Conservation (phyloP, 1,140 invertebrate genomes). For the Condylostylus longicornis region DNA sequence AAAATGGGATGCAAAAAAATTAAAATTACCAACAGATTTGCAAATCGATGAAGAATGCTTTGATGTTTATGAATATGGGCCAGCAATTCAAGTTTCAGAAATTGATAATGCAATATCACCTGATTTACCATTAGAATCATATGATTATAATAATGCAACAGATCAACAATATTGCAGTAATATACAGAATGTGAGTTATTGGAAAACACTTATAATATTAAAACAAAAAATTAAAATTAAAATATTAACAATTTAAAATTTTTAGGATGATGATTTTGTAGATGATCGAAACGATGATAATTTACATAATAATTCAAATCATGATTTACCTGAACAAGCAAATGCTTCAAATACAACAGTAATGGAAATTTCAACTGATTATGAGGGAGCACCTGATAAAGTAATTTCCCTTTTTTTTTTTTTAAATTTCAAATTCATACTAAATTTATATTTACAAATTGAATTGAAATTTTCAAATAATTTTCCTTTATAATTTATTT, state of each 20-base stretch:
- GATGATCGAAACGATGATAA: constrained; percentile 2
- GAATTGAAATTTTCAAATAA: too few relatives aligned
- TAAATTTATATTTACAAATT: too few relatives aligned
- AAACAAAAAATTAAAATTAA: too few relatives aligned
- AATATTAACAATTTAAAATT: too few relatives aligned
- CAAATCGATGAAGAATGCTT: constrained; percentile 13
- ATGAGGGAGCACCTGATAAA: constrained; percentile 25
- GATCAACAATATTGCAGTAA: constrained; percentile 18
- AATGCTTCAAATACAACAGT: constrained; percentile 19
- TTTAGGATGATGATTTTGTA: neutral
- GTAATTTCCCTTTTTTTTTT: constrained; percentile 8
- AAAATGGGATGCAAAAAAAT: constrained; percentile 27
- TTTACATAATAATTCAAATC: constrained; percentile 1
- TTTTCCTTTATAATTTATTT: neutral
- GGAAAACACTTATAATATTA: too few relatives aligned
- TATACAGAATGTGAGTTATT: constrained; percentile 1
- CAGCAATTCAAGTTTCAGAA: constrained; percentile 5
- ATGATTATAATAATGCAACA: constrained; percentile 21
- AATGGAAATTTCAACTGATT: constrained; percentile 25
- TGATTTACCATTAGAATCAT: constrained; percentile 3
- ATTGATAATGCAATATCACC: constrained; percentile 1
- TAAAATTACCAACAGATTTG: constrained; percentile 23
- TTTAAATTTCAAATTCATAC: neutral
- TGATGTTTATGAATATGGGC: neutral
- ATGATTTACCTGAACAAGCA: constrained; percentile 1